A percentile compares a stretch with the other conserved stretches of the same genome.
phyloP scores from a whole-genome alignment of 1,140 invertebrate genomes.

The Thrips palmi region DNA sequence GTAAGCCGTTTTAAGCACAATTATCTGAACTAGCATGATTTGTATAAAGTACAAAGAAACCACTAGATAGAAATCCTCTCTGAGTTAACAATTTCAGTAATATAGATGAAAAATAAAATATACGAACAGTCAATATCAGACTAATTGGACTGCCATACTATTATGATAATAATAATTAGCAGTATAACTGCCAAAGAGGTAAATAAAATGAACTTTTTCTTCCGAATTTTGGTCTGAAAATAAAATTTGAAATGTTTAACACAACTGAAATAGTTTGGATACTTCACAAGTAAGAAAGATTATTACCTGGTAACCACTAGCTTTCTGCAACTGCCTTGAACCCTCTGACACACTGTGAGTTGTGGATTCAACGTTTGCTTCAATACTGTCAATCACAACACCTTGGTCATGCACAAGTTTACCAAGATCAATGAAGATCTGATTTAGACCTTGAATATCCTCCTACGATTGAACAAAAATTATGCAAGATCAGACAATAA shows the following conservation, averaged over 20 bases:
- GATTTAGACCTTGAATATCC: constrained; percentile 90
- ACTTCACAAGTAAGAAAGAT: not conserved
- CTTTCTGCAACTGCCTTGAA: constrained; percentile 58
- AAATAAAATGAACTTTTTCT: constrained; percentile 13
- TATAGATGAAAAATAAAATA: too few species aligned
- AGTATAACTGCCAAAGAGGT: constrained; percentile 11
- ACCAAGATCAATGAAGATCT: constrained; percentile 96
- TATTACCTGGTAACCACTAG: constrained; percentile 27
- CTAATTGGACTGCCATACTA: too few species aligned
- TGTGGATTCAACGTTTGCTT: constrained; percentile 86
- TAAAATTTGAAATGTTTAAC: not conserved
- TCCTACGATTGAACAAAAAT: constrained; percentile 36
- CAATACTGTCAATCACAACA: constrained; percentile 91
- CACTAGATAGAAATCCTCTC: too few species aligned
- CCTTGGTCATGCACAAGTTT: constrained; percentile 93
- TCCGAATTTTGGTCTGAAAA: constrained; percentile 15
- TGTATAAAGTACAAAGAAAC: too few species aligned
- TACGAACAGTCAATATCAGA: too few species aligned
- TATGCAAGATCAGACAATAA: not conserved
- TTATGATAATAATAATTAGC: constrained; percentile 8
- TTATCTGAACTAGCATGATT: too few species aligned
- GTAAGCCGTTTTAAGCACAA: too few species aligned
- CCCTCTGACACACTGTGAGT: constrained; percentile 70
- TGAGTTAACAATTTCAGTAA: too few species aligned
- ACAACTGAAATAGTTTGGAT: not conserved